Conservation (phyloP, 2,888 invertebrate genomes). For the Dasysyrphus tricinctus region DNA sequence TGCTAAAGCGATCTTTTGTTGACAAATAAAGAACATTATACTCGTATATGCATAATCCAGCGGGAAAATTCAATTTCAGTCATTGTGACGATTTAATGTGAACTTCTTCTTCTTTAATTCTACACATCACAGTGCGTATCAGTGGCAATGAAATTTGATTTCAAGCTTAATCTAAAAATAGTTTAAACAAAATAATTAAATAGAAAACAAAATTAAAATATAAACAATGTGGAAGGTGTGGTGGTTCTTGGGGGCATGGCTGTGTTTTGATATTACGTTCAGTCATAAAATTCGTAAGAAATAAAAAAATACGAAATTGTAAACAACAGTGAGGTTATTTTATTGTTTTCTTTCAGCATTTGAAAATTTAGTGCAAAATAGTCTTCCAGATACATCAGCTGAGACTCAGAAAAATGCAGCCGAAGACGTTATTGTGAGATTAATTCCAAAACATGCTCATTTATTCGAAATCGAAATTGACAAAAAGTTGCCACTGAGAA, state of each 20-base stretch:
- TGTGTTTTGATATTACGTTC: conserved; percentile 27
- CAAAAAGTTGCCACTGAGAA: conserved; percentile 53
- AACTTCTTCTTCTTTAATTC: background rate
- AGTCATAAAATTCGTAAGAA: conserved; percentile 43
- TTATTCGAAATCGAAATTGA: conserved; percentile 58
- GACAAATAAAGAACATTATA: background rate
- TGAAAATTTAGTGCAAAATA: conserved; percentile 51
- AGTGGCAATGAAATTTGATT: conserved; percentile 43
- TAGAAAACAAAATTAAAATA: background rate
- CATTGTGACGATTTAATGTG: conserved; percentile 14
- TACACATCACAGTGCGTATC: background rate
- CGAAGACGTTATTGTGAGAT: conserved; percentile 58
- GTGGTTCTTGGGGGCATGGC: conserved; percentile 27
- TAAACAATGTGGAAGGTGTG: conserved; percentile 52
- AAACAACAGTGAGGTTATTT: background rate
- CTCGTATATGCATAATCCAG: background rate
- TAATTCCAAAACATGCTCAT: conserved; percentile 61
- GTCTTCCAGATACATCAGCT: conserved; percentile 57
- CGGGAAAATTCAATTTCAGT: conserved; percentile 36
- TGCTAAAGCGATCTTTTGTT: conserved; percentile 19
- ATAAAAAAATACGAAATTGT: background rate
- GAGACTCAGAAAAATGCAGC: conserved; percentile 59
- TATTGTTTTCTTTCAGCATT: conserved; percentile 35
- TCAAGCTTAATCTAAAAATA: conserved; percentile 1
- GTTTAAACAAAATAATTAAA: background rate